Evolutionary conservation across 92 coral and sea anemone species (phyloP).

Genomic region (Desmophyllum pertusum): DNA sequence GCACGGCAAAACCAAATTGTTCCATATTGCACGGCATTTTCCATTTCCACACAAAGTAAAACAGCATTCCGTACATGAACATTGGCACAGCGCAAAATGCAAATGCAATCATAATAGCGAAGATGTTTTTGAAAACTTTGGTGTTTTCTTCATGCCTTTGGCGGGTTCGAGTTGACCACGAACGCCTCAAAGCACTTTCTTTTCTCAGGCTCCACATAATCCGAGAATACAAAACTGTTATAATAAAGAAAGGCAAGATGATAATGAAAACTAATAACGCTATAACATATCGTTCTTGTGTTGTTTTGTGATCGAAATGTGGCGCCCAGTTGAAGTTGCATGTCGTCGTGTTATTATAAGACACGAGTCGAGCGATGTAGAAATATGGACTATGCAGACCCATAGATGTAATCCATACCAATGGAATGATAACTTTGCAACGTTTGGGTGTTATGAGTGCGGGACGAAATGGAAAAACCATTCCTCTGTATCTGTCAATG

Average conservation of each 20-base stretch:
- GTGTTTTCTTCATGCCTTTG: not conserved
- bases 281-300: not conserved
- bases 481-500: conserved; percentile 44
- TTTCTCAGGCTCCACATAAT: conserved; percentile 20
- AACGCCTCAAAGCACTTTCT: not conserved
- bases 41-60: conserved; percentile 49
- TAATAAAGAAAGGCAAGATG: conserved; percentile 18
- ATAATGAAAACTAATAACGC: conserved; percentile 9
- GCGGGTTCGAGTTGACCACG: too few species aligned
- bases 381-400: conserved; percentile 31
- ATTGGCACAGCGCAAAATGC: conserved; percentile 53
- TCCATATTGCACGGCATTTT: conserved; percentile 42
- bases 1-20: conserved; percentile 31
- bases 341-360: not conserved
- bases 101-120: conserved; percentile 27
- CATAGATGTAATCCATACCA: conserved; percentile 29
- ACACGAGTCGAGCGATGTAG: conserved; percentile 12
- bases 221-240: conserved; percentile 14
- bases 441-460: conserved; percentile 17
- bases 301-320: not conserved
- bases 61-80: conserved; percentile 29
- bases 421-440: conserved; percentile 37
- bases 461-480: conserved; percentile 43
- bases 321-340: not conserved
- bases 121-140: not conserved